Conservation (phyloP, 1,140 invertebrate species). For the Hylaeus volcanicus region DNA sequence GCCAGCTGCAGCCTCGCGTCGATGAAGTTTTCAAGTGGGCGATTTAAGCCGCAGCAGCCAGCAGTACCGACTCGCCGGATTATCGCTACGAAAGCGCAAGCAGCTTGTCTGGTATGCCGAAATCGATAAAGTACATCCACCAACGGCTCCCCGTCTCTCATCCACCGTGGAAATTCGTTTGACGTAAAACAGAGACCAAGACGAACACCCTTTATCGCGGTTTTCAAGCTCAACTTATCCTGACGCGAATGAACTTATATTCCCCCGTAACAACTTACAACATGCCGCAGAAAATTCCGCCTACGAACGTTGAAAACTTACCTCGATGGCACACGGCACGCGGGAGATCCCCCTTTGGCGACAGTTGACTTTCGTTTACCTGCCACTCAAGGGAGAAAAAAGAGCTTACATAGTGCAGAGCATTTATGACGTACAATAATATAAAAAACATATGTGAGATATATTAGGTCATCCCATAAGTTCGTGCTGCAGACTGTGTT, state of each 20-base stretch:
- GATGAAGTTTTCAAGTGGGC: conserved; percentile 61
- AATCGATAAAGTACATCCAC: conserved; percentile 52
- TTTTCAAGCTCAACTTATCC: conserved; percentile 28
- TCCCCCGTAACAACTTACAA: background rate
- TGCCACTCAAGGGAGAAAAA: no score
- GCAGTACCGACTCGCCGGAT: conserved; percentile 53
- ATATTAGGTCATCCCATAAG: no score
- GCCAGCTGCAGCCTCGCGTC: conserved; percentile 22
- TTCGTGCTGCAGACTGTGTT: no score
- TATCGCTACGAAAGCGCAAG: conserved; percentile 61
- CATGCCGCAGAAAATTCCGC: background rate
- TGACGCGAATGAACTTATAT: background rate
- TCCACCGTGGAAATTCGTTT: conserved; percentile 44
- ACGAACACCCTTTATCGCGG: conserved; percentile 35
- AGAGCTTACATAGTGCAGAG: no score
- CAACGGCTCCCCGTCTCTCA: background rate
- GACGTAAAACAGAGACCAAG: conserved; percentile 40
- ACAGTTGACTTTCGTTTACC: background rate
- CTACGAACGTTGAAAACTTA: background rate
- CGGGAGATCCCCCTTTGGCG: background rate
- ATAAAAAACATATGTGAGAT: no score
- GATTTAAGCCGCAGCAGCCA: conserved; percentile 55
- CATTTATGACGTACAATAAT: no score
- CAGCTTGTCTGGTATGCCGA: conserved; percentile 65
- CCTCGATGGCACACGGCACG: background rate